phyloP scores from a whole-genome alignment of 2,113 vertebrate genomes.

The Gasterosteus nipponicus region DNA sequence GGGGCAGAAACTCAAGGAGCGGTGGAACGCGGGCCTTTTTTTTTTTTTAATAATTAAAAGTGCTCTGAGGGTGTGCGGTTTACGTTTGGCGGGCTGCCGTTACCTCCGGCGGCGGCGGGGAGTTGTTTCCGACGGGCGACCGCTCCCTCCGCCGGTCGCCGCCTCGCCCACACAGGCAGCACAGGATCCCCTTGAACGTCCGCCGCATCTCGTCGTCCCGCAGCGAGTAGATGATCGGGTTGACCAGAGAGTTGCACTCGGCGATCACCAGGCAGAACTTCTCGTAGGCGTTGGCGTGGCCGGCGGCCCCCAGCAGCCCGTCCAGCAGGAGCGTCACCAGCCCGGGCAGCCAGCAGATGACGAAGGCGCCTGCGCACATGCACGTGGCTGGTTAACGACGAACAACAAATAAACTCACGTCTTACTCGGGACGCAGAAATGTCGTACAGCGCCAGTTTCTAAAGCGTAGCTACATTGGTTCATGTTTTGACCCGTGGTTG shows the following conservation, averaged over 20 bases:
- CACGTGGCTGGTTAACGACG: neutral
- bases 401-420: neutral
- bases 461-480: neutral
- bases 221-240: constrained; percentile 90
- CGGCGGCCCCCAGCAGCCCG: constrained; percentile 81
- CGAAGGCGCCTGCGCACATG: constrained; percentile 86
- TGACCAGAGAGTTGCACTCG: constrained; percentile 92
- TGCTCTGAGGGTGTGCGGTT: neutral
- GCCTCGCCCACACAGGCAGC: constrained; percentile 74
- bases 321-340: constrained; percentile 89
- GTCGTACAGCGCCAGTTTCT: neutral
- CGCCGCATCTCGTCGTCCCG: constrained; percentile 89
- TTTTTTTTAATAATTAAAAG: neutral
- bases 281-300: constrained; percentile 84
- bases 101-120: constrained; percentile 71
- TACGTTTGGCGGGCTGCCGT: neutral
- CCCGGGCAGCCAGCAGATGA: constrained; percentile 94
- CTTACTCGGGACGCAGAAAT: neutral
- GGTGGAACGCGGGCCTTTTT: neutral
- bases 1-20: neutral
- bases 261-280: constrained; percentile 91
- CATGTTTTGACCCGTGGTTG: neutral
- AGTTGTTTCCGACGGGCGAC: constrained; percentile 24
- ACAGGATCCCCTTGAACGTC: constrained; percentile 89
- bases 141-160: constrained; percentile 42